Base-by-base conservation (phyloP, 2,113 vertebrate species). In the Oreochromis niloticus region DNA sequence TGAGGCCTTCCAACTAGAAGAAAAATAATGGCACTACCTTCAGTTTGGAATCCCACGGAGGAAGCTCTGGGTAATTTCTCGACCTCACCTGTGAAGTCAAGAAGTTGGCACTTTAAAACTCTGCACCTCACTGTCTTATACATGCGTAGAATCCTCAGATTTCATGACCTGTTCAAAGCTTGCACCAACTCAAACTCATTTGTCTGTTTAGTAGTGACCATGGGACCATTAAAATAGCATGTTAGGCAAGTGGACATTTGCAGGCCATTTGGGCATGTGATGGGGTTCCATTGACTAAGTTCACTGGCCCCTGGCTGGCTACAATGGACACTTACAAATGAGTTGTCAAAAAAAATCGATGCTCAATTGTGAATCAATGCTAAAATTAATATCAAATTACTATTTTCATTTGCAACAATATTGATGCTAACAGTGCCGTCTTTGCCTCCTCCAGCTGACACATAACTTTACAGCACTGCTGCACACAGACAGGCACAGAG, bases 11-110 rank as follows among this genome's bases (percentile, higher is more conserved):
- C 22, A 48, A 30, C 14, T 75, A 48, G 14, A 75, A 46, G 19
- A 54, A 68, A 89, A 86, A 41, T 2, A 84, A 87, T 63, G 59
- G 27, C 41, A 57, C 32, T 89, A 93, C 91, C 93, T 89, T 48
- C 36, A 89, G 71, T 11, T 24, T 36, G 50, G 19, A 80, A 24
- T 81, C 61, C 50, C 82, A 71, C 34, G 39, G 14, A 57, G 32
- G 71, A 81, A 83, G 66, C 10, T 73, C 50, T 55, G 14, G 55
- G 34, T 9, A 46, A 83, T 48, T 27, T 81, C 71, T 52, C 79
- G 52, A 57, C 7, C 5, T 32, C 80, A 83, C 81, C 87, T 93
- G 87, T 55, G 34, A 80, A 87, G 57, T 36, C 2, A 85, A 85
- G 30, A 83, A 27, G 27, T 22, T 6, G 8, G 6, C 54, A 87